Base-by-base conservation (phyloP, 2,888 invertebrate species). In the Conchocele bisecta region DNA sequence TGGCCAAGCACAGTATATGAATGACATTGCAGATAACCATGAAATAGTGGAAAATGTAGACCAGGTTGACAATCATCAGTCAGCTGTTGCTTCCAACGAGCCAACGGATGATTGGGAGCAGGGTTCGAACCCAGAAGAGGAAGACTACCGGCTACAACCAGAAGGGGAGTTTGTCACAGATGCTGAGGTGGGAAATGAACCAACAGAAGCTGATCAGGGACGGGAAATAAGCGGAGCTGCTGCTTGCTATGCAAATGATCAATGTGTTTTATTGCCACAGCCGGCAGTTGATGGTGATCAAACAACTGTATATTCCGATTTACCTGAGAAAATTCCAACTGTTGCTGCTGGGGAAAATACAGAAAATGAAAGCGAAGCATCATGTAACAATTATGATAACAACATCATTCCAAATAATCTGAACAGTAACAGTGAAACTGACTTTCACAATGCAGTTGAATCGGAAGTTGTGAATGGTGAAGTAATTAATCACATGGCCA, bases 151-250 rank as follows among this genome's bases (percentile, higher is more conserved):
- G 22, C 56, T 58, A 37, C 53, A 39, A 31, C 65, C 66, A 13
- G 77, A 67, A 48, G 61, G 70, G 56, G 73, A 66, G 42, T 22
- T 61, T 3, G 70, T 39, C n/a, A 35, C 54, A 61, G 50, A n/a
- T 6, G 26, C 22, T 53, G 51, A 48, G 17, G 61, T 24, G 41
- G 75, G 65, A 29, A 51, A 64, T 56, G 68, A 66, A 37, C 70
- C 57, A n/a, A 69, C 67, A n/a, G 69, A 71, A 46, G 59, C 68
- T 17, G 68, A 69, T 57, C 65, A 68, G 51, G 73, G 72, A 44
- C 33, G 58, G 6, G 68, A 56, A 41, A 35, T 42, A 17, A 50
- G 48, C n/a, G 50, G 41, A 20, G 60, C 15, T 37, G 35, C 28
- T 20, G 59, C 46, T 31, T 31, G 29, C 15, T 31, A 50, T 33